These are phyloP conservation scores for Sebastes matsubarae DNA, from an alignment of 2,797 vertebrate species.

Conservation along the genomic window DNA sequence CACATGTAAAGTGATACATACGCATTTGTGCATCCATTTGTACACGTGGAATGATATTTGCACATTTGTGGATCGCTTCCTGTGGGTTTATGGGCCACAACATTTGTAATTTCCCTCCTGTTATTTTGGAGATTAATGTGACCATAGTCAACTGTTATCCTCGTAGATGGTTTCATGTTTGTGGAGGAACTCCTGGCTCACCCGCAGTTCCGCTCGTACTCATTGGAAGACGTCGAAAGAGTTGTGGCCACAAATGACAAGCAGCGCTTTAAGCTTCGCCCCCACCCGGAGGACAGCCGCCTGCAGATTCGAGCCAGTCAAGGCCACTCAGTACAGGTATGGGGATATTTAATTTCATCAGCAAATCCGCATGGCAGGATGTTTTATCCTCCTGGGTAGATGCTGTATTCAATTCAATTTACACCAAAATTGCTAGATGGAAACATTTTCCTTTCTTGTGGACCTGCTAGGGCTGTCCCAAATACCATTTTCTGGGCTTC, in stretches of 20 bases:
- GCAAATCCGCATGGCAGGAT: background rate
- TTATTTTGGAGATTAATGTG: background rate
- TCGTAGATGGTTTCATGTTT: constrained; percentile 88
- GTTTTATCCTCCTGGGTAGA: background rate
- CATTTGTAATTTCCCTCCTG: no score
- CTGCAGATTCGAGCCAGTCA: constrained; percentile 91
- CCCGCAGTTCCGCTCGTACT: constrained; percentile 83
- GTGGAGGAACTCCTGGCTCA: constrained; percentile 84
- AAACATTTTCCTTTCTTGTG: background rate
- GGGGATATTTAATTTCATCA: background rate
- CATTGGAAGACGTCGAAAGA: constrained; percentile 82
- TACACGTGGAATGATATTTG: no score
- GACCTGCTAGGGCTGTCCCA: background rate
- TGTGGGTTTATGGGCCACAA: no score
- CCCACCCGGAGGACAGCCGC: constrained; percentile 73
- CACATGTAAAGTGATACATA: no score
- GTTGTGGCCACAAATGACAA: constrained; percentile 87
- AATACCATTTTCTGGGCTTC: no score
- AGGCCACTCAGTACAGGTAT: constrained; percentile 90
- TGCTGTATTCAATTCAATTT: background rate
- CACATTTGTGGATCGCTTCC: no score
- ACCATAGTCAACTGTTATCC: background rate
- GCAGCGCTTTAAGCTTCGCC: constrained; percentile 85
- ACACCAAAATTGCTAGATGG: background rate
- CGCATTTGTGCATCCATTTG: no score